Conservation (phyloP, 30 jellyfish, hydroid and myxozoan genomes). For the Hydractinia symbiolongicarpus region DNA sequence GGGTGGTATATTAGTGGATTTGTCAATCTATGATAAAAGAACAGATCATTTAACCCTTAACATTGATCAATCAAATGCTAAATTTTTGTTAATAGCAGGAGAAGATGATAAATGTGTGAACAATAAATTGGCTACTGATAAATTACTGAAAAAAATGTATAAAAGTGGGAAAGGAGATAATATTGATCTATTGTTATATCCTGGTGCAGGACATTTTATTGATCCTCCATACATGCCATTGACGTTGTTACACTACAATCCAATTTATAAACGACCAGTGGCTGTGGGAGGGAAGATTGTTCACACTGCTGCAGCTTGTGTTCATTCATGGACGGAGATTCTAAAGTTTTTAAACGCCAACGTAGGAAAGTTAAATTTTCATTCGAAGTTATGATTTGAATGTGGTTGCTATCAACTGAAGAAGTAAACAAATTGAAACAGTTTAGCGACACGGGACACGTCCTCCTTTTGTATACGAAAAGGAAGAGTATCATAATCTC, state of each 20-base stretch:
- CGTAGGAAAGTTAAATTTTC: background rate
- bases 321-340: constrained; percentile 59
- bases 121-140: constrained; percentile 4
- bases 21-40: background rate
- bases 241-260: constrained; percentile 1
- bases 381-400: background rate
- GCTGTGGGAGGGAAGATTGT: constrained; percentile 53
- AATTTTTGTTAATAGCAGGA: constrained; percentile 22
- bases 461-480: too few species aligned
- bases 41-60: background rate
- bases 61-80: constrained; percentile 9
- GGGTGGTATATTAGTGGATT: constrained; percentile 5
- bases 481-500: too few species aligned
- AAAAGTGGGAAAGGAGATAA: constrained; percentile 8
- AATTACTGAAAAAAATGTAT: background rate
- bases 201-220: constrained; percentile 65
- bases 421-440: too few species aligned
- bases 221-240: constrained; percentile 73
- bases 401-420: too few species aligned
- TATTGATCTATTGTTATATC: constrained; percentile 8
- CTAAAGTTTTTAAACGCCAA: constrained; percentile 24
- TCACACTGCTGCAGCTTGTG: constrained; percentile 61
- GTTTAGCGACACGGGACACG: too few species aligned
- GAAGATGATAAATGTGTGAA: constrained; percentile 16
- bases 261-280: background rate